Evolutionary conservation across 2,797 vertebrate species (phyloP), one percentile per base, ranked within the genome.

Genomic region (Coranthus polyacanthus): DNA sequence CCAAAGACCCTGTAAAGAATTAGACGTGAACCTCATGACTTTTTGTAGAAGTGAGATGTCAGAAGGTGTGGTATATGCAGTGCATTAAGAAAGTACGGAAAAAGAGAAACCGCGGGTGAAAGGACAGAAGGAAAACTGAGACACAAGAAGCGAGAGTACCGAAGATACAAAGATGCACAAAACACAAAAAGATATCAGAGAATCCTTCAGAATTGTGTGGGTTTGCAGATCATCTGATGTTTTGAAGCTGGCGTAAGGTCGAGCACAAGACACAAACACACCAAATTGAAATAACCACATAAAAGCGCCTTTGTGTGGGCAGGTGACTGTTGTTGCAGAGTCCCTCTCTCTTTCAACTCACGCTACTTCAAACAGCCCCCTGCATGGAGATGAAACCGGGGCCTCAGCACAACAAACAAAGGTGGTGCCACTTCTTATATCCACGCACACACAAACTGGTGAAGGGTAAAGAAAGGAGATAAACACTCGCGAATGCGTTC

Each of bases 341-440:
- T 84, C 75, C 74, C 67, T 69, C 66, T 71, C 79, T 84, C 90
- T 91, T 92, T 90, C 88, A 93, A 90, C 85, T 89, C 68, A 44
- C 6, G 42, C 68, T 63, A 92, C 91, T 92, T 93, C 92, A 94
- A 94, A 94, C 87, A 71, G 73, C 59, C 69, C 64, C 74, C 74
- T 75, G 84, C 78, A 84, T 88, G 76, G 47, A 89, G 86, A 89
- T 82, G 85, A 91, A 85, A 86, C 88, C 60, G 70, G 79, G 74
- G 72, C 85, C 79, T 89, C 73, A 37, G 75, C 82, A 79, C 78
- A 41, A 72, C 85, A 92, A 88, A 93, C 91, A 94, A 92, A 92
- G 87, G 86, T 82, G 86, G 75, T 86, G 72, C 78, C 69, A 69
- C 67, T n/a, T 24, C 53, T 66, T 55, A 43, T 8, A 54, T 37